Conservation (phyloP, 1,140 invertebrate genomes). For the Cydia amplana region DNA sequence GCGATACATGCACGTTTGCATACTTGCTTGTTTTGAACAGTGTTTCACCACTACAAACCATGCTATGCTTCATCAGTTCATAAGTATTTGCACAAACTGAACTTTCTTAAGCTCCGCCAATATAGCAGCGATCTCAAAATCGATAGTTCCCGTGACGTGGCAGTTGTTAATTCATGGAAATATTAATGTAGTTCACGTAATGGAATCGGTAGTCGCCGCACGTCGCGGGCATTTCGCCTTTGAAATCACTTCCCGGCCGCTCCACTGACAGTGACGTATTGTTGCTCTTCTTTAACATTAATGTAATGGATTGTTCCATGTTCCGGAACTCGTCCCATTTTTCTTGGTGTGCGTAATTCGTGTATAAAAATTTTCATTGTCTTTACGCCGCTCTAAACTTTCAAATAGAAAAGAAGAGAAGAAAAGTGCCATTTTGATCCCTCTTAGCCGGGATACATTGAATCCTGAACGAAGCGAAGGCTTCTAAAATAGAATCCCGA, state of each 20-base stretch:
- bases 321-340: constrained; percentile 64
- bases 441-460: too few species aligned
- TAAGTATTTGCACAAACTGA: not conserved
- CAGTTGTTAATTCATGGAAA: constrained; percentile 61
- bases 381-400: constrained; percentile 7
- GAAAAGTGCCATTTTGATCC: too few species aligned
- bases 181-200: constrained; percentile 66
- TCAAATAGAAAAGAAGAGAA: not conserved
- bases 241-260: constrained; percentile 70
- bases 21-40: too few species aligned
- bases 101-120: not conserved
- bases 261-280: constrained; percentile 71
- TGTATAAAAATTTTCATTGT: constrained; percentile 37
- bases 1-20: too few species aligned
- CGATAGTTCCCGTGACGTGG: constrained; percentile 42
- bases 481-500: too few species aligned
- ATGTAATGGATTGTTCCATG: constrained; percentile 74
- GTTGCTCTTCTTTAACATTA: constrained; percentile 73
- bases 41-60: too few species aligned
- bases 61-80: too few species aligned
- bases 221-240: constrained; percentile 67
- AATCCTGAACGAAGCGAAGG: too few species aligned
- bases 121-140: constrained; percentile 22
- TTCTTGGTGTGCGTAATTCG: constrained; percentile 50
- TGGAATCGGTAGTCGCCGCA: constrained; percentile 61